These are phyloP conservation scores for Pelvicachromis taeniatus DNA, from an alignment of 2,113 vertebrate genomes.

Conservation along the genomic window DNA sequence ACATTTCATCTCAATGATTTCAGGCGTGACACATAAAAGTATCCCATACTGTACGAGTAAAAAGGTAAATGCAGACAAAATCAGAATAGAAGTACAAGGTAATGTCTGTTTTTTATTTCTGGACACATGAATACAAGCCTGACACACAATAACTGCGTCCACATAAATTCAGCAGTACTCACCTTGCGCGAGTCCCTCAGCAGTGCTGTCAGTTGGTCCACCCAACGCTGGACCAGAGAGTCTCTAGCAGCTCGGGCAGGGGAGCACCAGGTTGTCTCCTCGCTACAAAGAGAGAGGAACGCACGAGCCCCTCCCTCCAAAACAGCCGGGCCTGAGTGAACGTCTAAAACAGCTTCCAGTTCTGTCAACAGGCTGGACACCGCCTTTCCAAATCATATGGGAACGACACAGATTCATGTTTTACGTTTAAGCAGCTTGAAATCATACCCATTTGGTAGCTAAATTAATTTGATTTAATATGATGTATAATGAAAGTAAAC, in stretches of 20 bases:
- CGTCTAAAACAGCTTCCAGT: constrained; percentile 69
- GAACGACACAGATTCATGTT: neutral
- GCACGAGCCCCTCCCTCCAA: constrained; percentile 80
- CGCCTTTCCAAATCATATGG: constrained; percentile 54
- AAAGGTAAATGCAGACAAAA: neutral
- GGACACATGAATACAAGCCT: neutral
- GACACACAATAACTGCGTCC: neutral
- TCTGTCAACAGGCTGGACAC: constrained; percentile 73
- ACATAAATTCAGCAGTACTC: neutral
- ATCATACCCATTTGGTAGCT: neutral
- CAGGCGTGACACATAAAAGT: neutral
- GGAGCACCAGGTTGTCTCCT: constrained; percentile 54
- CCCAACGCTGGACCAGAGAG: constrained; percentile 76
- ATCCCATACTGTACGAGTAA: neutral
- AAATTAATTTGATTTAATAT: too few species aligned
- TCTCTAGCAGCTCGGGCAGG: constrained; percentile 60
- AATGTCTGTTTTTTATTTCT: neutral
- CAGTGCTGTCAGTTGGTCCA: constrained; percentile 64
- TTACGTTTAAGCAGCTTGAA: neutral
- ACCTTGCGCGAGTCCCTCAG: constrained; percentile 71
- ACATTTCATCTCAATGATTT: neutral
- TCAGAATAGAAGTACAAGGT: neutral
- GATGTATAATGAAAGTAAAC: neutral
- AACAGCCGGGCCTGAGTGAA: constrained; percentile 69
- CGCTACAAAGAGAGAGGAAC: constrained; percentile 72